Base-by-base conservation (phyloP, 2,113 vertebrate species). In the Oryzias javanicus region DNA sequence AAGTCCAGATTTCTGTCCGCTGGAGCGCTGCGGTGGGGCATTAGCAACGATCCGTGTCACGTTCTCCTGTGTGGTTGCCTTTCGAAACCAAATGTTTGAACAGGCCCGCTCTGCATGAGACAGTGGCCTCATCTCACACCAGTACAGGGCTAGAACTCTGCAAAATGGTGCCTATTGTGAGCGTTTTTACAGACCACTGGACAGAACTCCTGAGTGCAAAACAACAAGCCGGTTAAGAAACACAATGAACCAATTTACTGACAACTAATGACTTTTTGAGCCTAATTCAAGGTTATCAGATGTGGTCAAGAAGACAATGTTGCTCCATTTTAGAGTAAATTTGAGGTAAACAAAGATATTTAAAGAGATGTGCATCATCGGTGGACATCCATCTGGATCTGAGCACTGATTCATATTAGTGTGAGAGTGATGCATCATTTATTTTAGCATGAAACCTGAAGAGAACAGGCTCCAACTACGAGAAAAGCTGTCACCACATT, bases 91-190 rank as follows among this genome's bases (percentile, higher is more conserved):
- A 14, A 64, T 8, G 19, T 62, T 55, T 72, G 22, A 48, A 55
- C 70, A 45, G 25, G 2, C 14, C 2, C 0, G 41, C 49, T 70
- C 55, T 49, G 42, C 52, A 57, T 15, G 44, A 67, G 46, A 58
- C 52, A 42, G 7, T 6, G 17, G 55, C 60, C 69, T 80, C 48
- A 51, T 20, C 72, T 70, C 22, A 64, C 49, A 55, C 5, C 17
- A 62, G 69, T 52, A 81, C 76, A 84, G 77, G 74, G 78, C 74
- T 60, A 60, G 55, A 5, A 49, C 53, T 12, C 15, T 4, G 25
- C 18, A 53, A 46, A 35, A 5, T 1, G 7, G 40, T n/a, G 42
- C 35, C 5, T 50, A 25, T 73, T 51, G 47, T 16, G 17, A 17
- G 3, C 2, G 7, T 35, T 42, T 41, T 35, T 40, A 35, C 35